Percentiles rank a stretch among this genome's conserved stretches.
Conservation (phyloP, 1,140 invertebrate species). For the Drosophila serrata region DNA sequence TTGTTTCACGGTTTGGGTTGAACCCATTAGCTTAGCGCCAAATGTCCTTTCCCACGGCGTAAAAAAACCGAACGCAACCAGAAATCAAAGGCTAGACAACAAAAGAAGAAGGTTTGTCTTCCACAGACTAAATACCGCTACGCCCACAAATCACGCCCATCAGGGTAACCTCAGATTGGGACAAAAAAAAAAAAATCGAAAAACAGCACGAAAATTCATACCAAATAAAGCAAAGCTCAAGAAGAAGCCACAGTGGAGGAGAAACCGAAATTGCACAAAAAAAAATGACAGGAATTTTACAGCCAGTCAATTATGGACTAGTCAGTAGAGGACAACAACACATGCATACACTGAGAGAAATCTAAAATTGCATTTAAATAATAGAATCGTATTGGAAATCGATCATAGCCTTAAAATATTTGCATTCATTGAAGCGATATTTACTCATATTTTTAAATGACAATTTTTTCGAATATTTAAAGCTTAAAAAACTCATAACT, state of each 20-base stretch:
- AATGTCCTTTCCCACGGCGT: conserved; percentile 50
- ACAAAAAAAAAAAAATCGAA: no score
- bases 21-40: conserved; percentile 69
- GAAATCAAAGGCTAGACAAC: conserved; percentile 74
- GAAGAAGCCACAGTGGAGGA: conserved; percentile 14
- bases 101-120: conserved; percentile 71
- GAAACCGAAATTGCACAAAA: conserved; percentile 41
- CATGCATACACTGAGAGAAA: conserved; percentile 9
- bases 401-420: no score
- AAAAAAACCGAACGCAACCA: conserved; percentile 49
- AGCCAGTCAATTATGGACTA: conserved; percentile 77
- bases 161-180: conserved; percentile 56
- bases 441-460: no score
- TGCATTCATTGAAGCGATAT: no score
- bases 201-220: conserved; percentile 6
- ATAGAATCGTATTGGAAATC: no score
- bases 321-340: conserved; percentile 25
- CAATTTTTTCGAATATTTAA: no score
- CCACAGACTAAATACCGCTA: conserved; percentile 68
- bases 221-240: conserved; percentile 19
- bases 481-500: no score
- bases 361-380: no score
- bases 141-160: conserved; percentile 80
- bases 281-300: conserved; percentile 79
- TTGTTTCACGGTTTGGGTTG: conserved; percentile 25